Evolutionary conservation across 2,797 vertebrate species (phyloP), one percentile per base, ranked within the genome.

Genomic region (Trachurus trachurus): DNA sequence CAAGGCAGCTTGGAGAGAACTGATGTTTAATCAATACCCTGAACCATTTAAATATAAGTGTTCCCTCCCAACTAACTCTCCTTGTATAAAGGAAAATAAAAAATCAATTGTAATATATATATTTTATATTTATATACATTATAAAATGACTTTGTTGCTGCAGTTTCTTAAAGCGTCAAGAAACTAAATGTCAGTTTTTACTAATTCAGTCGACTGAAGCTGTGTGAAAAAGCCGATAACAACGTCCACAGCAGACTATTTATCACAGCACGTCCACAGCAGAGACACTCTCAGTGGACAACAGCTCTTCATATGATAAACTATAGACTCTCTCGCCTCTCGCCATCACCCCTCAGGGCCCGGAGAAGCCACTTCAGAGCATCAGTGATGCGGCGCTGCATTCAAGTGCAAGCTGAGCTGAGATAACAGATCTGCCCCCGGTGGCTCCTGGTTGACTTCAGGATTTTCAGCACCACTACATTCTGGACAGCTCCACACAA

Each of bases 381-480:
- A 8, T 65, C 71, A 74, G 62, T 31, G 68, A 76, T 68, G 74
- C 65, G 59, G 64, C 42, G 16, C 64, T 45, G 63, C 6, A 29
- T 71, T 69, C 64, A 50, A 75, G 59, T 57, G 67, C 59, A 39
- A 64, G 37, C 76, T 26, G 80, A 82, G 74, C 45, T 34, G 26
- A 76, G 76, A 88, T 81, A 85, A 82, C 81, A 86, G 63, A 88
- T 85, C 71, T 66, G 79, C 87, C 90, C 82, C 83, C 21, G 12
- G 83, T 76, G 88, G 82, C 69, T 37, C 54, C 60, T 21, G 57
- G 65, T 76, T 54, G 87, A 87, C 76, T 81, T 79, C 76, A 71
- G 82, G 88, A 83, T 82, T 88, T 87, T 87, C 88, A 91, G 88
- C 85, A 85, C 82, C 87, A 74, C 86, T 61, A 67, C 69, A 13